Base-by-base conservation (phyloP, 2,797 vertebrate species). In the Hoplostethus atlanticus region DNA sequence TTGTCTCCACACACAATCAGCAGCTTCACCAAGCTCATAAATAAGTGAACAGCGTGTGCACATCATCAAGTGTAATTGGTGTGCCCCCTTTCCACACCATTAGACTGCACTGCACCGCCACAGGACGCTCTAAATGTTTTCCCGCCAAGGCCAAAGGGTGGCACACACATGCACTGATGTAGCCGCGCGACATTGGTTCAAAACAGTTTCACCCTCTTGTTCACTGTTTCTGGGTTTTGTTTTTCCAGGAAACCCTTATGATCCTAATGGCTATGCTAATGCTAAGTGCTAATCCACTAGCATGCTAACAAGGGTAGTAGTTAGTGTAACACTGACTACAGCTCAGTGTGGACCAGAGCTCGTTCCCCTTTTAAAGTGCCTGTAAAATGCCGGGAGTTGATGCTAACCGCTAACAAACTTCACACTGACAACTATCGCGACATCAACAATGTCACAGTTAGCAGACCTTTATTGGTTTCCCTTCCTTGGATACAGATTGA, bases 291-390 rank as follows among this genome's bases (percentile, higher is more conserved):
- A 70, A 77, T 77, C 74, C 80, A 77, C 75, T 67, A 66, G 89
- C 89, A 91, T 92, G 87, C 88, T 89, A 92, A 92, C 92, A 86
- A 84, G 77, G 71, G 51, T 30, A 56, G 75, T 86, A 84, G 91
- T 89, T 88, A 91, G 79, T 67, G 73, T 64, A 77, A 76, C 66
- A 76, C 77, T 79, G 84, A 79, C 85, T 80, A 76, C 38, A 83
- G 78, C 63, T 89, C 67, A 68, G 68, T 44, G 52, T 74, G 72
- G 79, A 83, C 74, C 59, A 53, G 68, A 76, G 67, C 66, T 71
- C 34, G 15, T 80, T 71, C 21, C 76, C 50, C 25, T 80, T 86
- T 81, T 76, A 71, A 76, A 84, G 53, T 73, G 82, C 40, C 66
- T 77, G 66, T 73, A 34, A 83, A 87, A 87, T 66, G 51, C 84